Conservation (phyloP, 2,113 vertebrate species). For the Stigmatopora nigra region DNA sequence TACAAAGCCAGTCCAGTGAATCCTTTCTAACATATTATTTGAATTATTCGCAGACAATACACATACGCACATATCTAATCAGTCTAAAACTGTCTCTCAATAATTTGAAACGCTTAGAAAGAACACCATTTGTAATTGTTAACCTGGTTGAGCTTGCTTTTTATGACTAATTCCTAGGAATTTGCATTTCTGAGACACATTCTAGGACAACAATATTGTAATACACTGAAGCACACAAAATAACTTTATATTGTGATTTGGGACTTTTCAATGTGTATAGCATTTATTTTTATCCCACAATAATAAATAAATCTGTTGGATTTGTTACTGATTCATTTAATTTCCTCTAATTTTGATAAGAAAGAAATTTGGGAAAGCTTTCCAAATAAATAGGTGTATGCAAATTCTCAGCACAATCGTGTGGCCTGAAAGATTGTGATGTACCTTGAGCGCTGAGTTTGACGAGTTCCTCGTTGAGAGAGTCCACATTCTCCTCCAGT, state of each 20-base stretch:
- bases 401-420: not conserved
- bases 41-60: not conserved
- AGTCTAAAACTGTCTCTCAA: too few species aligned
- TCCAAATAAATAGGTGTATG: too few species aligned
- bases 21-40: not conserved
- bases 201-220: too few species aligned
- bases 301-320: not conserved
- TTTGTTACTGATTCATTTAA: not conserved
- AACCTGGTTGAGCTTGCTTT: too few species aligned
- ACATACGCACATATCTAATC: not conserved
- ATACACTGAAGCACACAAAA: too few species aligned
- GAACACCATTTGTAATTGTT: too few species aligned
- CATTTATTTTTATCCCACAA: not conserved
- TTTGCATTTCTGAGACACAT: too few species aligned
- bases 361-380: too few species aligned
- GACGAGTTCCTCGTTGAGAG: slow-evolving; percentile 89
- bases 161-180: too few species aligned
- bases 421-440: not conserved
- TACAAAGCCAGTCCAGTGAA: not conserved
- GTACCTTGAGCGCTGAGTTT: slow-evolving; percentile 90
- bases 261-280: not conserved
- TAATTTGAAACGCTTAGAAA: too few species aligned
- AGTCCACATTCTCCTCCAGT: slow-evolving; percentile 91
- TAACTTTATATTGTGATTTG: too few species aligned
- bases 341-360: too few species aligned